Conservation (phyloP, 1,140 invertebrate genomes). For the Lysiphlebus fabarum region DNA sequence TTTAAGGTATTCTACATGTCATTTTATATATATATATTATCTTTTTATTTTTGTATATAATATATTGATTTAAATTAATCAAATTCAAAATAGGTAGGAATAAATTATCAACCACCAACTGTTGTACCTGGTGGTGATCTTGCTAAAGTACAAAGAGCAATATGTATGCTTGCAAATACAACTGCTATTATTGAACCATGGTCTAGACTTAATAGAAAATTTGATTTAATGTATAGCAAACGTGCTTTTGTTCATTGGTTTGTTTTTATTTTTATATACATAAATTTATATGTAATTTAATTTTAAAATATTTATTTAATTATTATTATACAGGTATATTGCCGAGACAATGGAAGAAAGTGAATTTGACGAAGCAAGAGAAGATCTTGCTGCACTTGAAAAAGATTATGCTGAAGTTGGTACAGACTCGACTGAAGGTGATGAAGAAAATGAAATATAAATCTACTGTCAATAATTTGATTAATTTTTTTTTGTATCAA, state of each 20-base stretch:
- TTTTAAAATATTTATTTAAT: neutral
- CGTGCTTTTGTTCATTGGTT: conserved; percentile 24
- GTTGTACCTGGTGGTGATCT: conserved; percentile 70
- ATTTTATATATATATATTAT: too few species aligned
- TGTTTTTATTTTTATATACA: neutral
- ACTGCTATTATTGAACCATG: conserved; percentile 20
- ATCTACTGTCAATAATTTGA: neutral
- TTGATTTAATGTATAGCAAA: conserved; percentile 20
- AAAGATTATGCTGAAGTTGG: conserved; percentile 52
- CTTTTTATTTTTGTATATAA: too few species aligned
- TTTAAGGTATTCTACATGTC: conserved; percentile 34
- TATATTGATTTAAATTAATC: conserved; percentile 11
- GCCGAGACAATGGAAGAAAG: conserved; percentile 70
- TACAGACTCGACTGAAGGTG: conserved; percentile 39
- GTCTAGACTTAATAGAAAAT: conserved; percentile 17
- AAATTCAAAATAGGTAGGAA: conserved; percentile 49
- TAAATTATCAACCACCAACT: conserved; percentile 69
- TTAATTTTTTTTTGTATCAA: too few species aligned
- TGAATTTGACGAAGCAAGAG: conserved; percentile 67
- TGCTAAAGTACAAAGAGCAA: conserved; percentile 49
- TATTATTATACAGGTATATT: conserved; percentile 53
- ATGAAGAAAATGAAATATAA: conserved; percentile 31
- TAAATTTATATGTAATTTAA: neutral
- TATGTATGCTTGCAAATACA: conserved; percentile 22
- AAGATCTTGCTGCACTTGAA: conserved; percentile 71